A percentile compares a stretch with the other conserved stretches of the same genome.
phyloP scores from a whole-genome alignment of 2,888 invertebrate species.

The Trissonchulus latispiculum region DNA sequence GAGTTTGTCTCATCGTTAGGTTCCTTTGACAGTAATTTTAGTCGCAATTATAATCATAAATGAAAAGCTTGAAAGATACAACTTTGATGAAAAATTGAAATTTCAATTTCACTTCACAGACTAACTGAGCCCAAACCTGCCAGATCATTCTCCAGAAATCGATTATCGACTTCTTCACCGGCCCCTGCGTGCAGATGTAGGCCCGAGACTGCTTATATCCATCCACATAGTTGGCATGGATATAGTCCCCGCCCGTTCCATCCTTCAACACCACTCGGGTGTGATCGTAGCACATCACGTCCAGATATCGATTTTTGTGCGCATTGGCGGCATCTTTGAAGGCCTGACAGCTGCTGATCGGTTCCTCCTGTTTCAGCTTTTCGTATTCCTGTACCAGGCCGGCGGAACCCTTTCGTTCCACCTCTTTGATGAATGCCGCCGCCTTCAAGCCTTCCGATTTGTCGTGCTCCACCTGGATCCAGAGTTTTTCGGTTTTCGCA shows the following conservation, averaged over 20 bases:
- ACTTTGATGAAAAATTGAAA: too few relatives aligned
- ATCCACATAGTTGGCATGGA: constrained; percentile 21
- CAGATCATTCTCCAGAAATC: background rate
- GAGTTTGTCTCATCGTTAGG: too few relatives aligned
- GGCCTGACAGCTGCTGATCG: background rate
- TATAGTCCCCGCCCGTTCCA: constrained; percentile 6
- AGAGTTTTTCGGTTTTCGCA: too few relatives aligned
- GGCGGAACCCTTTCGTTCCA: background rate
- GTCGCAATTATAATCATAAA: too few relatives aligned
- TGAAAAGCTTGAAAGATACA: too few relatives aligned
- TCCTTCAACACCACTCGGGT: constrained; percentile 12
- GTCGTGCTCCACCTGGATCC: background rate
- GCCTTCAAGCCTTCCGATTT: background rate
- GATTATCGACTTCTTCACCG: background rate
- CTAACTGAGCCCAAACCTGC: too few relatives aligned
- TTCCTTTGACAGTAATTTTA: too few relatives aligned
- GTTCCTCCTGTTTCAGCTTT: background rate
- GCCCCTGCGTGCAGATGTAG: constrained; percentile 20
- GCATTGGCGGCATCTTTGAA: background rate
- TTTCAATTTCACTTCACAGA: too few relatives aligned
- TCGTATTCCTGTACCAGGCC: background rate
- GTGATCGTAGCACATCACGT: constrained; percentile 19
- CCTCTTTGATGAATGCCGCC: background rate
- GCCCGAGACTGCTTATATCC: background rate
- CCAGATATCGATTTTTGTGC: constrained; percentile 18